Conservation (phyloP, 2,888 invertebrate species). For the Drosophila greeni region DNA sequence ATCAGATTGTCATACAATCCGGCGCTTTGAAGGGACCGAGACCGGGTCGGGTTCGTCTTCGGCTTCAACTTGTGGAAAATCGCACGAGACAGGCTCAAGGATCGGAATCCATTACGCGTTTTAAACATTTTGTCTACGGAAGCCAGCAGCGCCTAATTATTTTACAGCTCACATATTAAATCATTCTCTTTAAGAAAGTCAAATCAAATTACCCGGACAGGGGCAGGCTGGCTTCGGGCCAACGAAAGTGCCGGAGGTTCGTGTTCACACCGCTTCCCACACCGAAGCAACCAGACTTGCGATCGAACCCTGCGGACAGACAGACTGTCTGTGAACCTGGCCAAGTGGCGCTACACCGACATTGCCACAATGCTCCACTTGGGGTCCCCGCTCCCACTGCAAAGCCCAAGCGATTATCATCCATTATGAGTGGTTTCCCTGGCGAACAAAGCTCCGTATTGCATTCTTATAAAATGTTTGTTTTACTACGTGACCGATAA, state of each 20-base stretch:
- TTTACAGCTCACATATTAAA: constrained; percentile 1
- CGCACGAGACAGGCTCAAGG: neutral
- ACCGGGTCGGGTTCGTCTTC: neutral
- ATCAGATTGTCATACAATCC: constrained; percentile 70
- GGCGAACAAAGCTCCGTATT: constrained; percentile 34
- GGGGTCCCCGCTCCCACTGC: constrained; percentile 21
- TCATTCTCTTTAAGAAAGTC: neutral
- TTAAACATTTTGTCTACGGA: constrained; percentile 2
- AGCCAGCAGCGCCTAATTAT: neutral
- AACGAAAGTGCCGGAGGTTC: constrained; percentile 33
- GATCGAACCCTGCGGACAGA: constrained; percentile 20
- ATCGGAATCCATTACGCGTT: constrained; percentile 7
- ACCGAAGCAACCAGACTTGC: constrained; percentile 30
- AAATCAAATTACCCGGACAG: neutral
- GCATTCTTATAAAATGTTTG: constrained; percentile 77
- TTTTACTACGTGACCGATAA: constrained; percentile 78
- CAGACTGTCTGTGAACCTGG: constrained; percentile 23
- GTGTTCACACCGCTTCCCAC: constrained; percentile 63
- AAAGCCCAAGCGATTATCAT: constrained; percentile 76
- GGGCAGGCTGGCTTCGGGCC: neutral
- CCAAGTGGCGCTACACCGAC: constrained; percentile 68
- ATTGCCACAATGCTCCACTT: constrained; percentile 42
- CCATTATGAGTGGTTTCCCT: constrained; percentile 72
- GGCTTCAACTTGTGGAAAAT: constrained; percentile 11
- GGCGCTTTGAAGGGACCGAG: constrained; percentile 3